A percentile compares a stretch with the other conserved stretches of the same genome.
Conservation (phyloP, 2,888 invertebrate genomes). For the Synanthedon myopaeformis region DNA sequence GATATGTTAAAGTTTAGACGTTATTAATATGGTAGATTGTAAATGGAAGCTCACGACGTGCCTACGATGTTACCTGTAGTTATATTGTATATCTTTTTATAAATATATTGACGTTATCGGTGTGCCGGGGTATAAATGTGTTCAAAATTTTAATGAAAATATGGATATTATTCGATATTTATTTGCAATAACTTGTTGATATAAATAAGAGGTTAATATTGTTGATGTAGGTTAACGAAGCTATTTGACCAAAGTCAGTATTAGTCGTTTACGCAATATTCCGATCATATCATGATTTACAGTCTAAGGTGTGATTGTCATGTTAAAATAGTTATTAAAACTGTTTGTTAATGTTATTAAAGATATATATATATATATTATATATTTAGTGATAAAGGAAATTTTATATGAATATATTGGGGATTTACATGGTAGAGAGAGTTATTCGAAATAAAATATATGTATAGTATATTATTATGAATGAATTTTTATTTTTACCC, state of each 20-base stretch:
- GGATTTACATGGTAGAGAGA: constrained; percentile 68
- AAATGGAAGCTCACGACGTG: constrained; percentile 61
- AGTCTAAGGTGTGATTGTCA: constrained; percentile 44
- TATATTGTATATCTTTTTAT: constrained; percentile 16
- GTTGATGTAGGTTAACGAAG: constrained; percentile 68
- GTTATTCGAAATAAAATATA: constrained; percentile 44
- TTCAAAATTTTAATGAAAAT: constrained; percentile 50
- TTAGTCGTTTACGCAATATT: constrained; percentile 55
- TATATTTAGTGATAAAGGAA: constrained; percentile 62
- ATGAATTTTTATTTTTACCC: constrained; percentile 31
- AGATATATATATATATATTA: constrained; percentile 53
- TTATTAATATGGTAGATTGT: constrained; percentile 20
- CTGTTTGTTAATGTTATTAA: constrained; percentile 69
- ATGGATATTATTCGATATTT: constrained; percentile 64
- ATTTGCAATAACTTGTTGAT: constrained; percentile 65
- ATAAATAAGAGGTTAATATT: constrained; percentile 25
- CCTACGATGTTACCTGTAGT: constrained; percentile 70
- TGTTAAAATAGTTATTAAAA: constrained; percentile 41
- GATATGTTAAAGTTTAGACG: not conserved
- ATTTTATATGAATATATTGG: constrained; percentile 71
- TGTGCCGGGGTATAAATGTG: constrained; percentile 47
- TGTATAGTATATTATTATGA: constrained; percentile 30
- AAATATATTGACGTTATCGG: constrained; percentile 1
- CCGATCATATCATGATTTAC: constrained; percentile 51
- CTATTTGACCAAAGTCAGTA: constrained; percentile 72